Evolutionary conservation across 2,797 vertebrate species (phyloP).

Genomic region (Columba guinea): DNA sequence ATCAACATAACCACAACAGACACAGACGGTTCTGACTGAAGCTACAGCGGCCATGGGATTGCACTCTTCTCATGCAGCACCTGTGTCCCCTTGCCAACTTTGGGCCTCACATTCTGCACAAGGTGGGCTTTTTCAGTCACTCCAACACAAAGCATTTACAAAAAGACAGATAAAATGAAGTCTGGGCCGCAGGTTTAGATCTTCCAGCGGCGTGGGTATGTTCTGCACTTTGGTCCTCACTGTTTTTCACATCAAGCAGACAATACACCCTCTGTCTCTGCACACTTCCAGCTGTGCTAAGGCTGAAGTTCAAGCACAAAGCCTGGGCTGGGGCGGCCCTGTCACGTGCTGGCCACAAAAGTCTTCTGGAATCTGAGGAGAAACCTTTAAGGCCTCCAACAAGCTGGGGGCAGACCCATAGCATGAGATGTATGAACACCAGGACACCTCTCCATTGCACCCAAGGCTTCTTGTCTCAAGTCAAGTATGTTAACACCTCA

Average conservation of each 20-base stretch:
- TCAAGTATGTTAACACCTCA: neutral
- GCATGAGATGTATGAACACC: neutral
- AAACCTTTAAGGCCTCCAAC: neutral
- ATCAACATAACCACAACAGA: neutral
- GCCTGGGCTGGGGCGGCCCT: neutral
- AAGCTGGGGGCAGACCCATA: neutral
- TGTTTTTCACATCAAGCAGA: neutral
- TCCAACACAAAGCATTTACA: neutral
- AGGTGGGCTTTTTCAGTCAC: neutral
- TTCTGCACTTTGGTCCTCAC: neutral
- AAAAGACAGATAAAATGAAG: neutral
- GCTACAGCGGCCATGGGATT: fast-evolving
- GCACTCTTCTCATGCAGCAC: neutral
- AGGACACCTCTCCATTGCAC: neutral
- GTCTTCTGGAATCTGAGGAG: neutral
- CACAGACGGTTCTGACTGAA: neutral
- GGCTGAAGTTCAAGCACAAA: neutral
- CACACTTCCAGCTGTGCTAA: neutral
- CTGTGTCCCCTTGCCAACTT: neutral
- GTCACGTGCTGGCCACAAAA: neutral
- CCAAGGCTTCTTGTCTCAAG: neutral
- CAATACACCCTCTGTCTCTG: neutral
- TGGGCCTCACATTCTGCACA: neutral
- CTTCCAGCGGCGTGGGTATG: neutral
- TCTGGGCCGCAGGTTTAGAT: fast-evolving